Evolutionary conservation across 2,888 invertebrate species (phyloP).

Genomic region (Alsophila aescularia): DNA sequence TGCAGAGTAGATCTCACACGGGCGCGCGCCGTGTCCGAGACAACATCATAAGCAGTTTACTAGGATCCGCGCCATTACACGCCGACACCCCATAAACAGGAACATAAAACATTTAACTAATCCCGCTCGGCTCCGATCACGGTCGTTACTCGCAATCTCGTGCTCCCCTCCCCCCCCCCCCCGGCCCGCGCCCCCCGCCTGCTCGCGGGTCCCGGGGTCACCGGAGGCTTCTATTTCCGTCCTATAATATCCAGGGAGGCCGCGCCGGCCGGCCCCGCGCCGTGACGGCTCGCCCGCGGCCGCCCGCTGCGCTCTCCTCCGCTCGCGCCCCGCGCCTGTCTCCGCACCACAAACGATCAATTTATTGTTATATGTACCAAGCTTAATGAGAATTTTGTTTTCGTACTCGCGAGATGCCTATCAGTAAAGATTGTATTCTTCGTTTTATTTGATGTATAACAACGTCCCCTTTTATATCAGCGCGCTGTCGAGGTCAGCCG

Average conservation of each 20-base stretch:
- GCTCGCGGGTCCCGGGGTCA: conserved; percentile 40
- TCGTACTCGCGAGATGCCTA: conserved; percentile 29
- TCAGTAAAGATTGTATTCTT: conserved; percentile 14
- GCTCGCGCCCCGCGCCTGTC: neutral
- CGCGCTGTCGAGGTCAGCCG: conserved; percentile 8
- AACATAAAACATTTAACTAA: conserved; percentile 27
- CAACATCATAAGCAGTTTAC: conserved; percentile 5
- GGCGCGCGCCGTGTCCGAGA: neutral
- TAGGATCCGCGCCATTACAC: conserved; percentile 21
- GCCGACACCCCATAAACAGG: conserved; percentile 31
- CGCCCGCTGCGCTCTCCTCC: conserved; percentile 1
- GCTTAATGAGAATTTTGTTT: conserved; percentile 39
- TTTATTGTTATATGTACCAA: conserved; percentile 35
- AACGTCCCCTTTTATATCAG: conserved; percentile 7
- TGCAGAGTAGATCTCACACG: too few relatives aligned
- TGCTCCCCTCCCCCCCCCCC: conserved; percentile 8
- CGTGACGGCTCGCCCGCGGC: conserved; percentile 7
- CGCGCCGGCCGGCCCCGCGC: neutral
- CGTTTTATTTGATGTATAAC: conserved; percentile 11
- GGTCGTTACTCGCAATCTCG: conserved; percentile 38
- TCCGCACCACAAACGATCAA: conserved; percentile 41
- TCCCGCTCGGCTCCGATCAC: conserved; percentile 19
- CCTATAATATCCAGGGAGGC: conserved; percentile 10
- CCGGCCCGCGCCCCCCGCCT: conserved; percentile 14
- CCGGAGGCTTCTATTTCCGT: conserved; percentile 46